Base-by-base conservation (phyloP, 2,797 vertebrate genomes). In the Parauchenoglanis punctatus region DNA sequence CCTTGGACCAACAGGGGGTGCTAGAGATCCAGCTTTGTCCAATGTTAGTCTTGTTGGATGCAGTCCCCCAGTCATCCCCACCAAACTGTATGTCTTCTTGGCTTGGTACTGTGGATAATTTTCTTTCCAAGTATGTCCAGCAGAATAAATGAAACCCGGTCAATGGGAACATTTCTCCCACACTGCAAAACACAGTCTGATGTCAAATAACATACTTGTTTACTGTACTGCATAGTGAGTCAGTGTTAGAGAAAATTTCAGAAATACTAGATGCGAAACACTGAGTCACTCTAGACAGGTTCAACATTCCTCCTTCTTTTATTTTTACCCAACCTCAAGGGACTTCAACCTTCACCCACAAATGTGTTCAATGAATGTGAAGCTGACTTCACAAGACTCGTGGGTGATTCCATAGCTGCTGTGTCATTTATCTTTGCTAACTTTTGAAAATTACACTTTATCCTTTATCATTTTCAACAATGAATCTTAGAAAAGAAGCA, bases 91-190 rank as follows among this genome's bases (percentile, higher is more conserved):
- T 3, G 67, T 84, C 58, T 44, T 81, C 20, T 61, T 88, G 85
- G 44, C 88, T 87, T 89, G 88, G 72, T 70, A 35, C 90, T 90
- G 73, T 88, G 90, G 91, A 90, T 91, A 65, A 58, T 93, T 91
- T 91, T 93, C 91, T 88, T 83, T 88, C 90, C 83, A 89, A 83
- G 87, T 73, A 87, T 91, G 90, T 88, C 91, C 88, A 81, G 87
- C 77, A 52, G 77, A 40, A 81, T 86, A 76, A 89, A 75, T 89
- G 77, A 80, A 58, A 85, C 84, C 87, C 56, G 56, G 86, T 91
- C 86, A 86, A 86, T 87, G 86, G 83, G 87, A 84, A 89, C 40
- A 5, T 82, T 81, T 78, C 68, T 49, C 85, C 88, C 59, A 84
- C 83, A 82, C 82, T 91, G 78, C 84, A 73, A 88, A 88, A 44